Evolutionary conservation across 2,113 vertebrate genomes (phyloP).

Genomic region (Odontophorus gujanensis): DNA sequence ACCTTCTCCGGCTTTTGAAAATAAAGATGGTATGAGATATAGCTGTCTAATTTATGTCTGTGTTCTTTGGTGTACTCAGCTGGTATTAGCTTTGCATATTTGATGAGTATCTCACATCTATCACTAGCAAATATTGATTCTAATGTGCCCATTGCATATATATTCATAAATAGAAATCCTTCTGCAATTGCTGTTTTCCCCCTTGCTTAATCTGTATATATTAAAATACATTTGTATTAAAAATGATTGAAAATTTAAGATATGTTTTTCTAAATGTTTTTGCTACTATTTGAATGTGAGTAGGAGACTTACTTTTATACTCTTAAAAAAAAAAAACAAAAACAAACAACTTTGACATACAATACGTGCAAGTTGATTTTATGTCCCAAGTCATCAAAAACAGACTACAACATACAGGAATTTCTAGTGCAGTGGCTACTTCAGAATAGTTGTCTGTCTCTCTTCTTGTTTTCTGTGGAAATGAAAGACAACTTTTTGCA

Average conservation of each 20-base stretch:
- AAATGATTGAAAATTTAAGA: background rate
- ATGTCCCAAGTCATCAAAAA: background rate
- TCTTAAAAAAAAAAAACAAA: no score
- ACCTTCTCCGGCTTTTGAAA: background rate
- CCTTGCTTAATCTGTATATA: background rate
- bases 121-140: background rate
- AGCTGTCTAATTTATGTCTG: background rate
- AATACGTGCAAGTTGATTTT: background rate
- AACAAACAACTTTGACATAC: background rate
- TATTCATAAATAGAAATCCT: background rate
- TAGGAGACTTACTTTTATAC: background rate
- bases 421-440: background rate
- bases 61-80: background rate
- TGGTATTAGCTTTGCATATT: background rate
- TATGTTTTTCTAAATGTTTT: background rate
- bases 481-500: background rate
- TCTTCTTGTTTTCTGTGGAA: background rate
- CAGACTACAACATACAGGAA: background rate
- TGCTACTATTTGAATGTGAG: background rate
- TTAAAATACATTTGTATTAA: background rate
- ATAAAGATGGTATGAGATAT: accelerated
- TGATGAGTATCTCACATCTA: accelerated
- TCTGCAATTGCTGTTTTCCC: background rate
- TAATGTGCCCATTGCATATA: background rate
- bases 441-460: background rate